Base-by-base conservation (phyloP, 2,113 vertebrate species). In the Anhinga anhinga region DNA sequence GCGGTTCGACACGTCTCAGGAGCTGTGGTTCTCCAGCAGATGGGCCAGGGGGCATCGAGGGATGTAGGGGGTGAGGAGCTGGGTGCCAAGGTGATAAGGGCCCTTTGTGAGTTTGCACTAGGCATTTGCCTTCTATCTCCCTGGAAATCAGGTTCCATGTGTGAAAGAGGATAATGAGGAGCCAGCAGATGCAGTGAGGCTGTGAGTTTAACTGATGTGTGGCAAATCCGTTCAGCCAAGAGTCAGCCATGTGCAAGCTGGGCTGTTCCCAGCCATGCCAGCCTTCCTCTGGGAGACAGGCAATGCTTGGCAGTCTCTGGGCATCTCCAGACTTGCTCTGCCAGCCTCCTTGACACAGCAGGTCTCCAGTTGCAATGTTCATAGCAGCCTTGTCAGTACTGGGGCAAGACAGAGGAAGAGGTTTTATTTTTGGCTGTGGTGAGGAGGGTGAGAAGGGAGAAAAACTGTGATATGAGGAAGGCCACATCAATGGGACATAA, bases 1-100 rank as follows among this genome's bases (percentile, higher is more conserved):
- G 0, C 1, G 1, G 13, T 8, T 5, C 1, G 3, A 6, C 42
- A 20, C 0, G 0, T 6, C 27, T 19, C 27, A 42, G 71, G 38
- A 81, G 63, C 44, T 36, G 14, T 40, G 76, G 36, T 7, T 23
- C 32, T 20, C 42, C 40, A 61, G n/a, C 16, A 70, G 61, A 13
- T 26, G 47, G 47, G 13, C 23, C 2, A 42, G 4, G 7, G 18
- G 49, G 26, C 11, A 14, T 44, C 5, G 6, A 11, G 25, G 32
- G 15, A 5, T 18, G 18, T 7, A 5, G 29, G 34, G 14, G 14
- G 1, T 1, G 3, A 38, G 10, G 9, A 44, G 7, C 13, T 15
- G 27, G 30, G 6, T 52, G 18, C 36, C 8, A 34, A 4, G 2
- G 12, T 34, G 44, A 25, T 42, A 36, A 59, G 36, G 17, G 29